A percentile compares a stretch with the other conserved stretches of the same genome.
Conservation (phyloP, 2,888 invertebrate species). For the Griposia aprilina region DNA sequence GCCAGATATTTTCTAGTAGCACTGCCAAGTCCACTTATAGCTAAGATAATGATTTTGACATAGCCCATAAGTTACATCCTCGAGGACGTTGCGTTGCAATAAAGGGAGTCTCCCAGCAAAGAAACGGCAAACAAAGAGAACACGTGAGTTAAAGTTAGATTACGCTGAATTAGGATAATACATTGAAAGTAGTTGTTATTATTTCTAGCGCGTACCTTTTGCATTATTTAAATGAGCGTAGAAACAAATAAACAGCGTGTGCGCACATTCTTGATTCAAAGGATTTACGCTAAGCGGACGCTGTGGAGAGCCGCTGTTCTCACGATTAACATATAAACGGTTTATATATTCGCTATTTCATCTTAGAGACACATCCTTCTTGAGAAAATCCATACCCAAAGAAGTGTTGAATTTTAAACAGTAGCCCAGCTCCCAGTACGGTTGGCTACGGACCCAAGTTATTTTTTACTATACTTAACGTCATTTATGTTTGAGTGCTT, state of each 20-base stretch:
- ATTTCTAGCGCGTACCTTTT: constrained; percentile 40
- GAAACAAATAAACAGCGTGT: constrained; percentile 26
- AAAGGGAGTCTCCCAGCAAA: neutral
- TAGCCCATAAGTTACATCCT: neutral
- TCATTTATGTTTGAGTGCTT: constrained; percentile 20
- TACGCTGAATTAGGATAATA: constrained; percentile 32
- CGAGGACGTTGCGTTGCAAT: fast-evolving
- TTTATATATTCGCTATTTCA: constrained; percentile 67
- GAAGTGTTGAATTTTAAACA: constrained; percentile 72
- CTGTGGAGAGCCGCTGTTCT: constrained; percentile 58
- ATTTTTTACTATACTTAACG: constrained; percentile 19
- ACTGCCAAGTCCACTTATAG: neutral
- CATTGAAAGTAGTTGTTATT: constrained; percentile 42
- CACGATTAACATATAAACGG: constrained; percentile 74
- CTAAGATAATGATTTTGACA: neutral
- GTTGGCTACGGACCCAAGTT: constrained; percentile 30
- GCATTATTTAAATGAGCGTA: constrained; percentile 34
- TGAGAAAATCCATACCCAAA: constrained; percentile 62
- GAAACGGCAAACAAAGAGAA: neutral
- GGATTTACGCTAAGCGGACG: constrained; percentile 29
- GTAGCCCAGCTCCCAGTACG: constrained; percentile 24
- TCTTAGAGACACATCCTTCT: constrained; percentile 70
- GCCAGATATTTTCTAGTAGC: neutral
- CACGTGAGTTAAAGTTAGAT: neutral
- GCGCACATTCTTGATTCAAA: constrained; percentile 40